Evolutionary conservation across 2,888 invertebrate species (phyloP).

Genomic region (Cryptus armator): DNA sequence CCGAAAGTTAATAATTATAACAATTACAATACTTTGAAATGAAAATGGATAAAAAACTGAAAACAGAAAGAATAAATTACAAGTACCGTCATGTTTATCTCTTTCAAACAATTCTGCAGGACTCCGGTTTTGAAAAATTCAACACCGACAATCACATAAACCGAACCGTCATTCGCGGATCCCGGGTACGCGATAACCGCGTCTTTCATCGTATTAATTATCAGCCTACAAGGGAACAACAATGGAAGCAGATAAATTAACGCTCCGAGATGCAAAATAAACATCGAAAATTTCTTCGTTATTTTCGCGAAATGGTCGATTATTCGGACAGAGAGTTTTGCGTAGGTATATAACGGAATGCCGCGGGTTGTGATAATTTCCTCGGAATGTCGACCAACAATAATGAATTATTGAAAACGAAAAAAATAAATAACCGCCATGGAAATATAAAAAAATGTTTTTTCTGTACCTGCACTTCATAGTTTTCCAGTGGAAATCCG

Average conservation of each 20-base stretch:
- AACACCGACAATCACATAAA: conserved; percentile 75
- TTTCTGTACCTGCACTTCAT: conserved; percentile 80
- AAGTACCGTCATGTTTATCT: conserved; percentile 75
- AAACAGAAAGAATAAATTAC: not conserved
- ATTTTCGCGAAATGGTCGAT: not conserved
- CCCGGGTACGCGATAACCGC: conserved; percentile 78
- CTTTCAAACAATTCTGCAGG: conserved; percentile 71
- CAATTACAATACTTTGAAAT: not conserved
- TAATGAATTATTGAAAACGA: not conserved
- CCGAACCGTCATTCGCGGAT: conserved; percentile 69
- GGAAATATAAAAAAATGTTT: not conserved
- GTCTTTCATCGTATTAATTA: conserved; percentile 73
- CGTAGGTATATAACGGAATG: too few relatives aligned
- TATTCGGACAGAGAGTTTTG: not conserved
- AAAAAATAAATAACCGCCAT: not conserved
- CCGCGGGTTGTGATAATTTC: not conserved
- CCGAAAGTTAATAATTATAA: not conserved
- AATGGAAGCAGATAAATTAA: not conserved
- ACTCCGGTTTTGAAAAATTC: conserved; percentile 69
- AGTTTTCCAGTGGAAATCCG: conserved; percentile 78
- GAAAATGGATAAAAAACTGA: not conserved
- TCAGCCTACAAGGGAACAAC: conserved; percentile 69
- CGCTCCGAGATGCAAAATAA: not conserved
- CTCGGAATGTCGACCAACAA: not conserved
- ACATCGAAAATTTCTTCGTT: not conserved